phyloP scores from a whole-genome alignment of 2,797 vertebrate species.

The Oceanodroma leucorhoa region DNA sequence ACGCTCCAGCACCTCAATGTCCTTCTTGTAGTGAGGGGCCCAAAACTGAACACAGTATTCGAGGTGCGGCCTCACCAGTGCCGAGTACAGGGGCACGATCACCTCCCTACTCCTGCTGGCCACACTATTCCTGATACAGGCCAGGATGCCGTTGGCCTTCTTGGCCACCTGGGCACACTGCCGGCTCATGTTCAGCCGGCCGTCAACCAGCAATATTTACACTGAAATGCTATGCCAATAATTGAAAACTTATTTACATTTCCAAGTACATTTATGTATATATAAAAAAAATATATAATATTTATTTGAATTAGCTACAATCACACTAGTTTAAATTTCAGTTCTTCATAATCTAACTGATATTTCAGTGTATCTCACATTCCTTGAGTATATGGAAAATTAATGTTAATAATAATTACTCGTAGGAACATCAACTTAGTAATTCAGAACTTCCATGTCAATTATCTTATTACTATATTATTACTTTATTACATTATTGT shows the following conservation, averaged over 20 bases:
- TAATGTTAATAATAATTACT: neutral
- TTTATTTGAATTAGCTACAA: neutral
- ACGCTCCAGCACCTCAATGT: no score
- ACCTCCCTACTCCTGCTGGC: no score
- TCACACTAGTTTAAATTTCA: neutral
- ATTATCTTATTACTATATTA: slow-evolving; percentile 5
- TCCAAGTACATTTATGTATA: neutral
- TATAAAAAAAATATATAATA: neutral
- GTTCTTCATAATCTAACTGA: neutral
- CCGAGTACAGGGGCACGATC: no score
- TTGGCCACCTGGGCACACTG: no score
- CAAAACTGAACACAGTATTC: no score
- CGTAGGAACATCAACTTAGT: neutral
- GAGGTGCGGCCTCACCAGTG: no score
- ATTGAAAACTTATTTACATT: neutral
- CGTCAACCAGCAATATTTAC: neutral
- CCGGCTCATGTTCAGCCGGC: no score
- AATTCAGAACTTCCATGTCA: neutral
- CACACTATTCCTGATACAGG: no score
- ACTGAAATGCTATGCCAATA: neutral
- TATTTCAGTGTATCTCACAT: neutral
- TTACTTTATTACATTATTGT: slow-evolving; percentile 1
- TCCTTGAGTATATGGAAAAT: neutral
- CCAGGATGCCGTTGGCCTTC: no score
- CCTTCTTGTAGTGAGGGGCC: no score